Evolutionary conservation across 2,888 invertebrate genomes (phyloP).

Genomic region (Ormyrus rosae): DNA sequence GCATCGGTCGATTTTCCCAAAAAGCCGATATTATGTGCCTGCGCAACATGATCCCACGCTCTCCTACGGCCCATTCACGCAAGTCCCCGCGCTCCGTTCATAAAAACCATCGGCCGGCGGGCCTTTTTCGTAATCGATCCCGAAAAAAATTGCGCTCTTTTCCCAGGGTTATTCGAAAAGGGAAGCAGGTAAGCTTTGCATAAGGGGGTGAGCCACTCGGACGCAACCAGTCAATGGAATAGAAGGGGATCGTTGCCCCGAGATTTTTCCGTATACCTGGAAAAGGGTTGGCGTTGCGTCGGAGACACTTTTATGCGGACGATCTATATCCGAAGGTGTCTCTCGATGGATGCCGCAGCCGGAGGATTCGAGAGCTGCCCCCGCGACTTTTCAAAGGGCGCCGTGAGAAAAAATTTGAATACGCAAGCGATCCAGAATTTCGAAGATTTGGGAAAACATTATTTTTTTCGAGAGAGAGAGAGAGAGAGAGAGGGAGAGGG

Average conservation of each 20-base stretch:
- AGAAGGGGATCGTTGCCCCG: background rate
- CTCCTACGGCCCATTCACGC: background rate
- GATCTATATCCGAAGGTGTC: background rate
- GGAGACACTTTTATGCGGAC: constrained; percentile 28
- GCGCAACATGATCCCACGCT: constrained; percentile 42
- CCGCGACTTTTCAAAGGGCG: constrained; percentile 10
- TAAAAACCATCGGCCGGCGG: background rate
- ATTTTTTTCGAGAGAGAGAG: constrained; percentile 12
- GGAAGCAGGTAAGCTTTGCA: constrained; percentile 62
- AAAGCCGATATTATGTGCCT: background rate
- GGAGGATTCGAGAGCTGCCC: background rate
- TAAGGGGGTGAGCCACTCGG: constrained; percentile 63
- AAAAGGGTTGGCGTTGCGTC: constrained; percentile 39
- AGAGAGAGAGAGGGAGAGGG: constrained; percentile 1
- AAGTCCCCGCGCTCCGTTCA: background rate
- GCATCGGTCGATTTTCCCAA: background rate
- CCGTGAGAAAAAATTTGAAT: constrained; percentile 47
- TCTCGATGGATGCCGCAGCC: background rate
- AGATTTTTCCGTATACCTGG: constrained; percentile 37
- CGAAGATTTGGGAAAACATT: constrained; percentile 43
- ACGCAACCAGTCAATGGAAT: constrained; percentile 24
- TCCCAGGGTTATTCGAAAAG: constrained; percentile 29
- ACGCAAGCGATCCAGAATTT: background rate
- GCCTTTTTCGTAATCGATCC: constrained; percentile 43
- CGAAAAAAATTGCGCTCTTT: background rate